These are phyloP conservation scores for Rhopalosiphum maidis DNA, from an alignment of 1,140 invertebrate genomes.

Conservation along the genomic window DNA sequence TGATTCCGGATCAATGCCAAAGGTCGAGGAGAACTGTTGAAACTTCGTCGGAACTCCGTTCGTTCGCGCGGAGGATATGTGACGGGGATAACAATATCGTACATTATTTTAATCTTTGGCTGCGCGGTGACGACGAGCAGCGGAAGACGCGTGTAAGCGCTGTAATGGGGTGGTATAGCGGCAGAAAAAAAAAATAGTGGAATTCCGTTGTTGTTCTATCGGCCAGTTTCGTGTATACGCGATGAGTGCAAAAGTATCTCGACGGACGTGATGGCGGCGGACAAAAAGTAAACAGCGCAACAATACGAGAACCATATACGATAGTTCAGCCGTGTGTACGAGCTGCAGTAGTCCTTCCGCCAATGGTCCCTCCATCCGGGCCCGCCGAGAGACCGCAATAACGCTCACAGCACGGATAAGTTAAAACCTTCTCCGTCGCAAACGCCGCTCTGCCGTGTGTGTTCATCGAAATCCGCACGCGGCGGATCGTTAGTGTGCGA, in stretches of 20 bases:
- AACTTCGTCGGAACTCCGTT: too few species aligned
- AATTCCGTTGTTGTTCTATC: neutral
- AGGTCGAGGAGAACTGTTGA: too few species aligned
- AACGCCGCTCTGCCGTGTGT: neutral
- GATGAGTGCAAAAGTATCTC: neutral
- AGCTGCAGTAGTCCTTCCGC: neutral
- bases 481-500: neutral
- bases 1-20: too few species aligned
- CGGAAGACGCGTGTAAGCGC: neutral
- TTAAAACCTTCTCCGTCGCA: neutral
- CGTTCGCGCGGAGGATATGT: too few species aligned
- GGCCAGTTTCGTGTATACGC: neutral
- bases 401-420: neutral
- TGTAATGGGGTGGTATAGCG: neutral
- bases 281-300: neutral
- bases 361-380: neutral
- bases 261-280: too few species aligned
- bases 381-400: neutral
- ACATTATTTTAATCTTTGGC: too few species aligned
- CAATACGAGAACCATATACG: neutral
- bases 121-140: neutral
- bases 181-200: neutral
- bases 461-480: neutral
- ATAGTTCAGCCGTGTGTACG: neutral
- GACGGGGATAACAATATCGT: too few species aligned